These are phyloP conservation scores for Diarsia dahlii DNA, from an alignment of 2,888 invertebrate genomes.

Conservation along the genomic window DNA sequence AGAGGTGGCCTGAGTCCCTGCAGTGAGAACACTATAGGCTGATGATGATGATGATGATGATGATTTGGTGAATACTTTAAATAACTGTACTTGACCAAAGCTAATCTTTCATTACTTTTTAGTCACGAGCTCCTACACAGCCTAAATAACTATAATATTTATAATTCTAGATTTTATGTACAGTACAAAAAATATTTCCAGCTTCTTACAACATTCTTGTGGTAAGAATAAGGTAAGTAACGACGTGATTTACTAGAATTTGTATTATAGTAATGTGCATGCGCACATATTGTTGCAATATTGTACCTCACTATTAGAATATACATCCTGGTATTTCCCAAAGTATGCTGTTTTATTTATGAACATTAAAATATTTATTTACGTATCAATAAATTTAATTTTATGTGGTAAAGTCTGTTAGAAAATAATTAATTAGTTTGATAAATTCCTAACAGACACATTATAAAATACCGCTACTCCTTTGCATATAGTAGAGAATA, in stretches of 20 bases:
- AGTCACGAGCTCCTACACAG: too few relatives aligned
- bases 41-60: too few relatives aligned
- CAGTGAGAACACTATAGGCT: too few relatives aligned
- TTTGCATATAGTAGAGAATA: conserved; percentile 26
- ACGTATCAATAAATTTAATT: neutral
- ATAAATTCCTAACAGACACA: conserved; percentile 1
- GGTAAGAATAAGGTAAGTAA: neutral
- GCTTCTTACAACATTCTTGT: conserved; percentile 20
- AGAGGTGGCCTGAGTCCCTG: too few relatives aligned
- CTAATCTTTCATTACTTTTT: too few relatives aligned
- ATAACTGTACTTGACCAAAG: too few relatives aligned
- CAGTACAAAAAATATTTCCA: neutral
- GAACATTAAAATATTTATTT: neutral
- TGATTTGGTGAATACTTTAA: too few relatives aligned
- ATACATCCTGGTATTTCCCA: neutral
- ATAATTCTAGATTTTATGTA: neutral
- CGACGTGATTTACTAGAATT: conserved; percentile 11
- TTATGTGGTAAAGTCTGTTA: neutral
- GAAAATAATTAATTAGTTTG: conserved; percentile 4
- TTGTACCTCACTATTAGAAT: neutral
- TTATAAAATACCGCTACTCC: conserved; percentile 11
- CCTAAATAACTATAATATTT: too few relatives aligned
- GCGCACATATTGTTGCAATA: neutral
- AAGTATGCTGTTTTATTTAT: neutral
- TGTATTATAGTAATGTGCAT: neutral